Percentiles rank a stretch among this genome's conserved stretches.
Conservation (phyloP, 2,113 vertebrate genomes). For the Microcebus griseorufus region DNA sequence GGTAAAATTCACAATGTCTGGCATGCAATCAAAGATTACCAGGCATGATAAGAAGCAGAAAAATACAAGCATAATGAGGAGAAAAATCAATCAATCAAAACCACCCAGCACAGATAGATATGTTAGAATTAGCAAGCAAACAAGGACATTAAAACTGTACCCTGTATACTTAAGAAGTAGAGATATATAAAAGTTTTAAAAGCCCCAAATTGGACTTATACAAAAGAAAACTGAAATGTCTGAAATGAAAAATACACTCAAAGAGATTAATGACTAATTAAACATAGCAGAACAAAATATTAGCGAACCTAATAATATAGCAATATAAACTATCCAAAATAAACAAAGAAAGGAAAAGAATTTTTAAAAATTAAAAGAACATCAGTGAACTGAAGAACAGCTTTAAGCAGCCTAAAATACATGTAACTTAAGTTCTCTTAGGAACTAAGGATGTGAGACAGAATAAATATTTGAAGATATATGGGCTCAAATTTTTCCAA, state of each 20-base stretch:
- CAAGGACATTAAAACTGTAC: not conserved
- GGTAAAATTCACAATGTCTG: not conserved
- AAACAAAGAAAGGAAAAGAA: not conserved
- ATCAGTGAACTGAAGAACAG: not conserved
- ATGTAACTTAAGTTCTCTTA: not conserved
- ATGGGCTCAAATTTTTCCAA: not conserved
- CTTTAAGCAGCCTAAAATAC: not conserved
- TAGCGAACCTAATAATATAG: not conserved
- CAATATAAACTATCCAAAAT: not conserved
- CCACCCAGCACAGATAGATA: not conserved
- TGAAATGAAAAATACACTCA: not conserved
- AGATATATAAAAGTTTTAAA: not conserved
- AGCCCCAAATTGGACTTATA: not conserved
- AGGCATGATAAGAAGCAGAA: not conserved
- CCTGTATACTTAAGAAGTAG: not conserved
- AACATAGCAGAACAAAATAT: not conserved
- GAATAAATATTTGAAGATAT: not conserved
- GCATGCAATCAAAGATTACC: not conserved
- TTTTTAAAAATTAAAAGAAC: not conserved
- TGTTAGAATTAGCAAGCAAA: not conserved
- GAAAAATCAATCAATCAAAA: not conserved
- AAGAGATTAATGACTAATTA: not conserved
- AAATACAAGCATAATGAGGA: not conserved
- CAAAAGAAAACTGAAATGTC: not conserved
- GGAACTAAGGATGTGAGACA: not conserved